Evolutionary conservation across 1,140 invertebrate species (phyloP), one percentile per base, ranked within the genome.

Genomic region (Leptinotarsa undecemlineata): DNA sequence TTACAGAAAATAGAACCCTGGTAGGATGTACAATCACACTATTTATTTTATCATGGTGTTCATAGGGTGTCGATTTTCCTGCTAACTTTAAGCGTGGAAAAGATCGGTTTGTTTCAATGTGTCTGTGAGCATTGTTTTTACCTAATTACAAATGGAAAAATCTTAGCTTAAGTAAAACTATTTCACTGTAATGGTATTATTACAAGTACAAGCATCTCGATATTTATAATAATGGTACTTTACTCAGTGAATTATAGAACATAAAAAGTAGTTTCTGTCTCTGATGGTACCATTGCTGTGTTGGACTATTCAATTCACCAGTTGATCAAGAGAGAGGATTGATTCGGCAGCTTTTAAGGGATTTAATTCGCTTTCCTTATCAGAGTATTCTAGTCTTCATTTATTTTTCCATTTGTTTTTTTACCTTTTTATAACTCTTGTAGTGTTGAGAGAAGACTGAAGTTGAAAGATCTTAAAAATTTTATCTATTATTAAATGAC

Each of bases 31-130:
- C 78, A 84, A 84, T 83, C 80, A 84, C 82, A 82, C 80, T 47
- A 68, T 80, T 80, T 83, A 84, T 82, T 80, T 80, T 84, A 84
- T 82, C 78, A 81, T 83, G 81, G 84, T 83, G 84, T 85, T 84
- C 83, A 83, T 79, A 77, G 78, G 72, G 81, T 80, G 79, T 81
- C 77, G 80, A 81, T 80, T 81, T 77, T 76, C 76, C n/a, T 19
- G 51, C 51, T 57, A 57, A 57, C 51, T 17, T 15, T 80, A 75
- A 76, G 62, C 76, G 77, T 75, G 71, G 69, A 74, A 73, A 68
- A 48, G 66, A 63, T 48, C n/a, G 15, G 21, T 61, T 48, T 48
- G 64, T 71, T 67, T 48, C 33, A 67, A 67, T 67, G 23, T 67
- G 64, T 67, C 23, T 33, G 42, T 23, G 23, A 23, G 26, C 64